phyloP scores from a whole-genome alignment of 1,140 invertebrate species.

The Palaemon carinicauda region DNA sequence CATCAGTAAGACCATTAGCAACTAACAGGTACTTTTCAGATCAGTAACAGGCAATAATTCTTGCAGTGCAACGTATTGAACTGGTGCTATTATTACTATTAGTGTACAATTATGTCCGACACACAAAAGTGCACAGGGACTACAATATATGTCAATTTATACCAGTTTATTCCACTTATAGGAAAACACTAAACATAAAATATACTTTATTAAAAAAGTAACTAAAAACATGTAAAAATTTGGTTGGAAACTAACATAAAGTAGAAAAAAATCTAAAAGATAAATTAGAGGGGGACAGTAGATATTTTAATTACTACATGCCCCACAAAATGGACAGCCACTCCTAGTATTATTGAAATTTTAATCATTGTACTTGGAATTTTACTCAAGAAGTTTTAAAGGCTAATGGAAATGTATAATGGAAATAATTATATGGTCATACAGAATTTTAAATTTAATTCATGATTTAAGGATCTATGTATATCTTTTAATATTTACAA shows the following conservation, averaged over 20 bases:
- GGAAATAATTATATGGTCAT: too few relatives aligned
- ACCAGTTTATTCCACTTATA: slow-evolving; percentile 26
- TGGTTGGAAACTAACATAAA: slow-evolving; percentile 37
- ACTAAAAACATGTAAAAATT: slow-evolving; percentile 26
- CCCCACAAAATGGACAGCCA: slow-evolving; percentile 45
- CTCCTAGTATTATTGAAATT: not conserved
- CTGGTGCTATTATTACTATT: slow-evolving; percentile 38
- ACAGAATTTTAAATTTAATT: too few relatives aligned
- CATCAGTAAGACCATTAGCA: slow-evolving; percentile 32
- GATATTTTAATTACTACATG: slow-evolving; percentile 47
- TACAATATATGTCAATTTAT: slow-evolving; percentile 19
- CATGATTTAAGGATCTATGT: too few relatives aligned
- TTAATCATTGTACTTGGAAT: not conserved
- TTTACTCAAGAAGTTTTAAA: too few relatives aligned
- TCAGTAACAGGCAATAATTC: slow-evolving; percentile 39
- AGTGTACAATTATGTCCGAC: slow-evolving; percentile 9
- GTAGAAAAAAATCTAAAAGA: slow-evolving; percentile 43
- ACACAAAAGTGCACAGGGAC: slow-evolving; percentile 25
- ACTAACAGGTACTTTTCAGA: slow-evolving; percentile 14
- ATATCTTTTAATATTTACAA: too few relatives aligned
- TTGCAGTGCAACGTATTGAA: slow-evolving; percentile 37
- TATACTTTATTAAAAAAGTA: slow-evolving; percentile 7
- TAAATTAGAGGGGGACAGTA: slow-evolving; percentile 51
- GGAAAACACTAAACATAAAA: not conserved
- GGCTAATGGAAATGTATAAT: too few relatives aligned